A percentile compares a stretch with the other conserved stretches of the same genome.
These are phyloP conservation scores for Florisuga fusca DNA, from an alignment of 2,797 vertebrate species.

Conservation along the genomic window DNA sequence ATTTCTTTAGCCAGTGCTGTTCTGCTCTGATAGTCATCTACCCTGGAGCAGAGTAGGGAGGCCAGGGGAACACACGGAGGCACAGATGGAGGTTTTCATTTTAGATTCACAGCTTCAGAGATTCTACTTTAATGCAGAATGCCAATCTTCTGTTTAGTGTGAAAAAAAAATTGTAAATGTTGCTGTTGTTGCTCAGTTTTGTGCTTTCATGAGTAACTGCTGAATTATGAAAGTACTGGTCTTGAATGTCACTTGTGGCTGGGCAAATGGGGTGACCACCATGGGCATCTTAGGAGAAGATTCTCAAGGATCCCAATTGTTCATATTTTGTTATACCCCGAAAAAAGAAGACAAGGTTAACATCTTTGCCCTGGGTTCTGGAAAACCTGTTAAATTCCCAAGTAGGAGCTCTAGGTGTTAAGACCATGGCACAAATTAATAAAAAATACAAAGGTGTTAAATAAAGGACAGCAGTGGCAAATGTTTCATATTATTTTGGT, in stretches of 20 bases:
- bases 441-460: not conserved
- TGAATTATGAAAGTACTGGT: not conserved
- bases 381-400: not conserved
- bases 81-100: slow-evolving; percentile 67
- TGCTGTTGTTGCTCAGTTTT: slow-evolving; percentile 62
- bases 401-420: not conserved
- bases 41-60: slow-evolving; percentile 23
- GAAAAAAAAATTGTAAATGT: slow-evolving; percentile 66
- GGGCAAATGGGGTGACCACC: not conserved
- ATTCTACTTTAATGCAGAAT: slow-evolving; percentile 38
- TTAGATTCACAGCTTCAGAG: slow-evolving; percentile 66
- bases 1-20: slow-evolving; percentile 25
- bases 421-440: not conserved
- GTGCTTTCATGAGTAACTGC: slow-evolving; percentile 24
- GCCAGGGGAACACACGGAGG: slow-evolving; percentile 60
- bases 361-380: not conserved
- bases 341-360: not conserved
- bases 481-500: not conserved
- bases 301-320: not conserved
- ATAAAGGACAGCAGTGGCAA: not conserved
- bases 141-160: slow-evolving; percentile 62
- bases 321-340: not conserved
- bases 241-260: not conserved
- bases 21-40: slow-evolving; percentile 58
- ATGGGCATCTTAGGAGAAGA: not conserved